phyloP scores from a whole-genome alignment of 2,113 vertebrate genomes.

The Hippotragus niger region DNA sequence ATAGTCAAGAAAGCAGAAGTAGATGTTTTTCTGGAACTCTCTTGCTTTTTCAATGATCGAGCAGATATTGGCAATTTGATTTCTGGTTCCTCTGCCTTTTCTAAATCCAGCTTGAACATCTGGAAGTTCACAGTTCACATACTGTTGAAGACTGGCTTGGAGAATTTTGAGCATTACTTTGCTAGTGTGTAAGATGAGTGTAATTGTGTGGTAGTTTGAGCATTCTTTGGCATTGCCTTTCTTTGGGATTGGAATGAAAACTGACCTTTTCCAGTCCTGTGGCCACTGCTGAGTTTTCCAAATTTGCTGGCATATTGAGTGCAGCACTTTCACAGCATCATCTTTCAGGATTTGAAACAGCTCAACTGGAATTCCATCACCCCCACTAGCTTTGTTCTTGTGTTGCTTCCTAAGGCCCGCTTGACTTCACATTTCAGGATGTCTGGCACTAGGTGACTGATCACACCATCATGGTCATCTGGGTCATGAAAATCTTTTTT shows the following conservation, averaged over 20 bases:
- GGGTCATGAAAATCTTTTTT: background rate
- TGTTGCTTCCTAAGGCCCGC: background rate
- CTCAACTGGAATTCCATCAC: background rate
- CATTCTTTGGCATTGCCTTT: background rate
- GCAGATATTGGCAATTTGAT: background rate
- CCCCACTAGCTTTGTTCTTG: background rate
- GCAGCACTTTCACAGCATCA: background rate
- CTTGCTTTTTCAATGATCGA: fast-evolving
- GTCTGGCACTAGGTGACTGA: background rate
- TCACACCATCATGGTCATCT: background rate
- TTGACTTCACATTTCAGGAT: background rate
- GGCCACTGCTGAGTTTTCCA: background rate
- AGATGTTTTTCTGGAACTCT: background rate
- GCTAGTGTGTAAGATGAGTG: background rate
- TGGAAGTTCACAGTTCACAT: background rate
- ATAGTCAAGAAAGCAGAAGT: background rate
- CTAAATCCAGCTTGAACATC: background rate
- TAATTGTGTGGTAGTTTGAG: background rate
- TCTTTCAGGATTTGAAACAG: background rate
- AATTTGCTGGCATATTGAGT: background rate
- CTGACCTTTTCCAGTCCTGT: background rate
- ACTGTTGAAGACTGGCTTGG: background rate
- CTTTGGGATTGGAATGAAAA: background rate
- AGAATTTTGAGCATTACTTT: background rate
- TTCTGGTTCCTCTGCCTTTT: background rate